A percentile compares a stretch with the other conserved stretches of the same genome.
phyloP scores from a whole-genome alignment of 64 coral and sea anemone species.

The Platygyra sinensis region DNA sequence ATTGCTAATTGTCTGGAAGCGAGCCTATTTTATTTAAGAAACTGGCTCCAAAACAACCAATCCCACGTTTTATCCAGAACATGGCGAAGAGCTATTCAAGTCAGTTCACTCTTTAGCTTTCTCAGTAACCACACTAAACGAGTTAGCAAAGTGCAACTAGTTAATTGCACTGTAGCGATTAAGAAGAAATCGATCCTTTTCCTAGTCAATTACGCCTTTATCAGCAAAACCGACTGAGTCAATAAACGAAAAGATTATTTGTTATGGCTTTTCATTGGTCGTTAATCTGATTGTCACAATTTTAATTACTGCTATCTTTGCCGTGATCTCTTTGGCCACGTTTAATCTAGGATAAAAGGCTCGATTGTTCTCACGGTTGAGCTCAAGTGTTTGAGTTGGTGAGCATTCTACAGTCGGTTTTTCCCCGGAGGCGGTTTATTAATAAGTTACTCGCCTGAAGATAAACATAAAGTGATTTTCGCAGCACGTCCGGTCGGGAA shows the following conservation, averaged over 20 bases:
- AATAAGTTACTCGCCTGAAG: conserved; percentile 31
- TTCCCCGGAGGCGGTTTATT: conserved; percentile 30
- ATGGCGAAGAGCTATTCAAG: neutral
- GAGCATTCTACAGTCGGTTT: neutral
- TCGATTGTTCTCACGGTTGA: conserved; percentile 65
- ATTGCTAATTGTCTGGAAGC: conserved; percentile 15
- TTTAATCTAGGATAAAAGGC: conserved; percentile 73
- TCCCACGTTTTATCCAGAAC: neutral
- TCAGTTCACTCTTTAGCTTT: neutral
- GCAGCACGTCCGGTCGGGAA: conserved; percentile 1
- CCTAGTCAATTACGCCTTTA: conserved; percentile 23
- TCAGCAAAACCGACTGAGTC: conserved; percentile 65
- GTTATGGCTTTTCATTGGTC: conserved; percentile 73
- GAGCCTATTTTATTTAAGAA: neutral
- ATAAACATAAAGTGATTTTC: conserved; percentile 66
- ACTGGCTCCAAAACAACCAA: neutral
- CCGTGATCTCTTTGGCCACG: conserved; percentile 57
- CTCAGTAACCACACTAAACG: neutral
- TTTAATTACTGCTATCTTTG: conserved; percentile 85
- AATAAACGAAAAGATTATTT: conserved; percentile 68
- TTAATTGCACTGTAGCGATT: conserved; percentile 26
- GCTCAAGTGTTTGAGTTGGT: conserved; percentile 49
- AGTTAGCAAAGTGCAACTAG: neutral
- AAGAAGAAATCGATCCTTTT: conserved; percentile 46
- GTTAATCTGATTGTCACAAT: conserved; percentile 76